Evolutionary conservation across 1,140 invertebrate species (phyloP).

Genomic region (Myzus persicae): DNA sequence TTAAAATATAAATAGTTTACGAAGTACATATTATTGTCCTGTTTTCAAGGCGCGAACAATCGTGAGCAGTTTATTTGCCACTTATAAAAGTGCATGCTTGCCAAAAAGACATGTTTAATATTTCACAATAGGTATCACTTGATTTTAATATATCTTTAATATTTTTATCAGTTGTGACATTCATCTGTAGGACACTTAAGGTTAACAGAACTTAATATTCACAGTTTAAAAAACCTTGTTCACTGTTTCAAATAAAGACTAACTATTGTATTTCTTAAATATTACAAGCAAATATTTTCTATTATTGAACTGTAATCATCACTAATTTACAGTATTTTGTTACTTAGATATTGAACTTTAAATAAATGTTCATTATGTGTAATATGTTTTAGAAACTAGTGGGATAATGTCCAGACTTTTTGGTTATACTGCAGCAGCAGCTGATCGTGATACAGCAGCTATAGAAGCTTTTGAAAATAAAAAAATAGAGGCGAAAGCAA

Average conservation of each 20-base stretch:
- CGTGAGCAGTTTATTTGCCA: not conserved
- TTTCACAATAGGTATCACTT: not conserved
- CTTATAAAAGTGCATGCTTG: not conserved
- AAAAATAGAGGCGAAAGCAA: slow-evolving; percentile 28
- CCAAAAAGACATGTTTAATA: not conserved
- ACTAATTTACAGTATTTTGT: not conserved
- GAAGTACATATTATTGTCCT: not conserved
- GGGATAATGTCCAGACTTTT: slow-evolving; percentile 52
- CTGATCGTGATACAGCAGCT: slow-evolving; percentile 36
- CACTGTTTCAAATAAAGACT: not conserved
- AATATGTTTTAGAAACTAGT: slow-evolving; percentile 42
- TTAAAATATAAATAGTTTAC: not conserved
- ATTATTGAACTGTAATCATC: too few relatives aligned
- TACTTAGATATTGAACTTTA: not conserved
- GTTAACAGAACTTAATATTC: too few relatives aligned
- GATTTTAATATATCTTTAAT: not conserved
- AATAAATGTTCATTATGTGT: not conserved
- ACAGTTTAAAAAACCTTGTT: not conserved
- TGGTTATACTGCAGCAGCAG: slow-evolving; percentile 43
- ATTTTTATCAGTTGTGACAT: not conserved
- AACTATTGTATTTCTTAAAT: not conserved
- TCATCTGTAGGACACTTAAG: not conserved
- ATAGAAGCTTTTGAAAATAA: slow-evolving; percentile 53
- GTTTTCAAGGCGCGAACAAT: not conserved
- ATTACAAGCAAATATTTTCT: not conserved